Evolutionary conservation across 2,797 vertebrate genomes (phyloP), one percentile per base, ranked within the genome.

Genomic region (Platyrinchus mystaceus): DNA sequence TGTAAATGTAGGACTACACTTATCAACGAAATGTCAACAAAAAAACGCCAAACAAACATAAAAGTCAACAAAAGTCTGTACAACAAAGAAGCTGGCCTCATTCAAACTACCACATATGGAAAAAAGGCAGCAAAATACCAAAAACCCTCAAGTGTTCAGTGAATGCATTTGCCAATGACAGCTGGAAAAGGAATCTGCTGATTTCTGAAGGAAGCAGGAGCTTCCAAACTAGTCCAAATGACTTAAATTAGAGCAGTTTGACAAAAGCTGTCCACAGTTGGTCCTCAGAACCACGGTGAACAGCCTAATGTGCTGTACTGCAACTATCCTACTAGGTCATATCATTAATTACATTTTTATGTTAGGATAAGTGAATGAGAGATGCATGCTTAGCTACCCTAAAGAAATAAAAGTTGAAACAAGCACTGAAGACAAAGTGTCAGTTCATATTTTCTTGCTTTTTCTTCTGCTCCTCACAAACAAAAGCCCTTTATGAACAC

Each of bases 201-300:
- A 36, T 55, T 58, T 87, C 78, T 53, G 36, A 9, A 76, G 74
- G 41, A 84, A 22, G 27, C 14, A 11, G 14, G 19, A 63, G 59
- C 30, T 85, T 53, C 44, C 3, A 1, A 73, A 23, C 36, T 24
- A 52, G 22, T 46, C 46, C 34, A 41, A 69, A 12, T 3, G 23
- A 74, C 26, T n/a, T 10, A 74, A 63, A 70, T 68, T 46, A 64
- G 14, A 86, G 41, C 10, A 64, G 24, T n/a, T 62, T 50, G 44
- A 47, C 14, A 47, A 15, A 71, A 36, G 15, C 1, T 15, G 12
- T 32, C 17, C 1, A 1, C 9, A 63, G 4, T 0, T 47, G 39
- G 32, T 21, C 11, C 66, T 82, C 58, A 60, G 43, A 79, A 58
- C 26, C 14, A 14, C 21, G 22, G 5, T 2, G 14, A 81, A 22